Percentiles rank a stretch among this genome's conserved stretches.
Conservation (phyloP, 2,113 vertebrate species). For the Theristicus caerulescens region DNA sequence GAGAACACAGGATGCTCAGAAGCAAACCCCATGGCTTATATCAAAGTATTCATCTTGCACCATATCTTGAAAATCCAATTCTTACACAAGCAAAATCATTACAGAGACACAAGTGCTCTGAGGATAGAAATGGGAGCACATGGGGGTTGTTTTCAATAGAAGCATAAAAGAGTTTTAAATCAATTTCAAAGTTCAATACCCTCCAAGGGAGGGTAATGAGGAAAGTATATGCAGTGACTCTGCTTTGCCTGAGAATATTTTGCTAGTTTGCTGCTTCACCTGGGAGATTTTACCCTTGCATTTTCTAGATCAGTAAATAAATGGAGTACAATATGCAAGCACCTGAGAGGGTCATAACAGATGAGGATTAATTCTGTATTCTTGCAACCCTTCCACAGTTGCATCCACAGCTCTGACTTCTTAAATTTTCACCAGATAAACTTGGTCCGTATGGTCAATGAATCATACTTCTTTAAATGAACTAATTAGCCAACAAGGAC, state of each 20-base stretch:
- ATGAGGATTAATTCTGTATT: neutral
- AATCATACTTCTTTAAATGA: neutral
- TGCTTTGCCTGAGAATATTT: neutral
- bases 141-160: neutral
- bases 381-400: neutral
- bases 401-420: neutral
- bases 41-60: neutral
- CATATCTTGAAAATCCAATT: neutral
- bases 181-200: slow-evolving; percentile 4
- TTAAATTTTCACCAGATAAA: neutral
- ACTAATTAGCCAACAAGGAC: neutral
- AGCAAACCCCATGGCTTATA: neutral
- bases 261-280: neutral
- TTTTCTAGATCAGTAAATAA: neutral
- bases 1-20: neutral
- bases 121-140: neutral
- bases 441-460: neutral
- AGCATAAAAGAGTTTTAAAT: slow-evolving; percentile 10
- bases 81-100: slow-evolving; percentile 18
- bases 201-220: neutral
- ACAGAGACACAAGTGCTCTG: neutral
- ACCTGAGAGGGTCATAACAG: neutral
- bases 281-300: neutral
- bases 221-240: neutral
- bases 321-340: neutral